Evolutionary conservation across 2,888 invertebrate genomes (phyloP).

Genomic region (Caenorhabditis sp.): DNA sequence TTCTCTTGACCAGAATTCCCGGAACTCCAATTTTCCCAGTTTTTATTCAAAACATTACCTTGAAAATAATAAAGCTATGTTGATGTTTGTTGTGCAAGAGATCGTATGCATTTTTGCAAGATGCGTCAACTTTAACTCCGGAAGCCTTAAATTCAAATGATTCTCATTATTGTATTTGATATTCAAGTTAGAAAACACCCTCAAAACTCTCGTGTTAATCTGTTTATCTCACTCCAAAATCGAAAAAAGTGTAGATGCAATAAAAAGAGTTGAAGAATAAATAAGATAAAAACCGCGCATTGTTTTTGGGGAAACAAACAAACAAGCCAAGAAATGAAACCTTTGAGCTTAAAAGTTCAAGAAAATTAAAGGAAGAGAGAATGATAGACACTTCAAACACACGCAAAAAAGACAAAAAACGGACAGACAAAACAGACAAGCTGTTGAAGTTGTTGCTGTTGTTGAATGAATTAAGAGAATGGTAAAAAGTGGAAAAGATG

Average conservation of each 20-base stretch:
- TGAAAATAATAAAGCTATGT: constrained; percentile 70
- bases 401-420: neutral
- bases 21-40: neutral
- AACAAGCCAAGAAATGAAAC: neutral
- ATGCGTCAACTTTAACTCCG: constrained; percentile 69
- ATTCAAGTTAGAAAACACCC: neutral
- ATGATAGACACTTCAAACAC: neutral
- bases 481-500: constrained; percentile 2
- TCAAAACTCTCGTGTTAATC: neutral
- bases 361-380: neutral
- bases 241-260: neutral
- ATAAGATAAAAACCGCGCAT: constrained; percentile 7
- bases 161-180: neutral
- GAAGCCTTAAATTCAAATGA: constrained; percentile 55
- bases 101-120: constrained; percentile 71
- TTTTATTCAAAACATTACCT: too few relatives aligned
- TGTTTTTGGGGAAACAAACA: neutral
- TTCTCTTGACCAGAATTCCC: too few relatives aligned
- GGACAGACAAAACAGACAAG: constrained; percentile 5
- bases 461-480: constrained; percentile 5
- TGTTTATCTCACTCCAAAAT: neutral
- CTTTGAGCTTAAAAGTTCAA: neutral
- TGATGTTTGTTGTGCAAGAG: constrained; percentile 70
- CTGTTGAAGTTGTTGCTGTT: constrained; percentile 1
- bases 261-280: constrained; percentile 2